Conservation (phyloP, 2,113 vertebrate species). For the Ptilonorhynchus violaceus region DNA sequence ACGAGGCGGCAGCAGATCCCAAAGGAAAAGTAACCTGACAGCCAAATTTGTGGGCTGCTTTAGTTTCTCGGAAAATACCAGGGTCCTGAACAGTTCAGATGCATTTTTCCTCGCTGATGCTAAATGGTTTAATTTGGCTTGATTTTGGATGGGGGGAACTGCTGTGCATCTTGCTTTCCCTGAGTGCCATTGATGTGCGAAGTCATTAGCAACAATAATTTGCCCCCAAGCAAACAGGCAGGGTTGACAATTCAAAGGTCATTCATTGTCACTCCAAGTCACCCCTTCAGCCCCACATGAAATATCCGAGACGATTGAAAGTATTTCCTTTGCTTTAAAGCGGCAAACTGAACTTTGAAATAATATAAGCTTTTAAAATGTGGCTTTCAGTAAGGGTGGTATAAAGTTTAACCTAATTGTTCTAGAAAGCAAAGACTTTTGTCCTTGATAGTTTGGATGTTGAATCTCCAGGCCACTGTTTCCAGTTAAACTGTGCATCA, state of each 20-base stretch:
- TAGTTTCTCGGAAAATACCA: not conserved
- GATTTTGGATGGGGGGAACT: not conserved
- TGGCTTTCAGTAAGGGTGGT: not conserved
- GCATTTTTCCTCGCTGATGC: not conserved
- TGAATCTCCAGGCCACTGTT: not conserved
- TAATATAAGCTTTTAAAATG: not conserved
- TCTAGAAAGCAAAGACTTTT: not conserved
- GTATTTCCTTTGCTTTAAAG: not conserved
- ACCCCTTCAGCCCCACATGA: not conserved
- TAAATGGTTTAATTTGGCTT: not conserved
- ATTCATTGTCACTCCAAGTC: not conserved
- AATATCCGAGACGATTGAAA: not conserved
- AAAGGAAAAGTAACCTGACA: not conserved
- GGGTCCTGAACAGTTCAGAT: not conserved
- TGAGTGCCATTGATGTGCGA: not conserved
- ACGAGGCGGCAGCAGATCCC: conserved; percentile 32
- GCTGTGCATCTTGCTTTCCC: not conserved
- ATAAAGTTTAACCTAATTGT: not conserved
- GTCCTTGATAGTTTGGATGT: not conserved
- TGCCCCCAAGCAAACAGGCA: not conserved
- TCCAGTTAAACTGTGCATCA: not conserved
- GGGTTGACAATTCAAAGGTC: not conserved
- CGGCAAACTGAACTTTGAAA: not conserved
- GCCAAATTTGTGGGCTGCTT: not conserved
- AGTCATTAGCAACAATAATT: not conserved